Percentiles rank a stretch among this genome's conserved stretches.
Conservation (phyloP, 2,797 vertebrate species). For the Triplophysa yarkandensis region DNA sequence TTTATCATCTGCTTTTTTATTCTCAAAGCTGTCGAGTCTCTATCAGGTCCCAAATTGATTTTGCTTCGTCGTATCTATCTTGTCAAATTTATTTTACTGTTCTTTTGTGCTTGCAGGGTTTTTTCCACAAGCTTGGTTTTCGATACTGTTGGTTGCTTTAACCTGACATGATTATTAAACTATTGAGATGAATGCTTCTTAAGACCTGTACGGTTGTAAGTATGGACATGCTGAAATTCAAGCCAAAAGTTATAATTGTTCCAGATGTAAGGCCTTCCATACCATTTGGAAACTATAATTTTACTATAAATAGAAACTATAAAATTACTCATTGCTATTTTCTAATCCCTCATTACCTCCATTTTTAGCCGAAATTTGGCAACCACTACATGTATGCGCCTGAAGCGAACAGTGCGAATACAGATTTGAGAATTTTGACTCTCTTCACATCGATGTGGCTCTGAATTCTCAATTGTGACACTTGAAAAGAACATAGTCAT, state of each 20-base stretch:
- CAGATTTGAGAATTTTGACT: slow-evolving; percentile 15
- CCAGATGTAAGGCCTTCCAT: not conserved
- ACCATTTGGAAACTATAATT: not conserved
- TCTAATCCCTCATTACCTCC: slow-evolving; percentile 10
- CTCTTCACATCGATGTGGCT: not conserved
- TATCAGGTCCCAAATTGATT: slow-evolving; percentile 45
- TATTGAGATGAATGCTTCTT: slow-evolving; percentile 9
- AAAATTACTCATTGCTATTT: slow-evolving; percentile 26
- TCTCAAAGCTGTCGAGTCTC: slow-evolving; percentile 14
- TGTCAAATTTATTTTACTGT: slow-evolving; percentile 36
- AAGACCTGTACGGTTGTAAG: not conserved
- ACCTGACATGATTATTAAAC: slow-evolving; percentile 39
- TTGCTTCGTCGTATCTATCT: slow-evolving; percentile 28
- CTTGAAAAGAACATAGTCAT: not conserved
- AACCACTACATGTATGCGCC: not conserved
- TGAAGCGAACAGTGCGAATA: not conserved
- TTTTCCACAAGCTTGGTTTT: slow-evolving; percentile 39
- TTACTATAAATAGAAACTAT: not conserved
- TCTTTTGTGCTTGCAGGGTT: slow-evolving; percentile 33
- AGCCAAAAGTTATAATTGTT: not conserved
- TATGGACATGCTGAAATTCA: not conserved
- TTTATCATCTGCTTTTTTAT: slow-evolving; percentile 33
- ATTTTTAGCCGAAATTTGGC: slow-evolving; percentile 29
- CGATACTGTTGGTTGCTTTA: slow-evolving; percentile 38
- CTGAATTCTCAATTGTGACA: slow-evolving; percentile 14